A percentile compares a stretch with the other conserved stretches of the same genome.
Evolutionary conservation across 2,113 vertebrate species (phyloP).

Genomic region (Mesoclemmys tuberculata): DNA sequence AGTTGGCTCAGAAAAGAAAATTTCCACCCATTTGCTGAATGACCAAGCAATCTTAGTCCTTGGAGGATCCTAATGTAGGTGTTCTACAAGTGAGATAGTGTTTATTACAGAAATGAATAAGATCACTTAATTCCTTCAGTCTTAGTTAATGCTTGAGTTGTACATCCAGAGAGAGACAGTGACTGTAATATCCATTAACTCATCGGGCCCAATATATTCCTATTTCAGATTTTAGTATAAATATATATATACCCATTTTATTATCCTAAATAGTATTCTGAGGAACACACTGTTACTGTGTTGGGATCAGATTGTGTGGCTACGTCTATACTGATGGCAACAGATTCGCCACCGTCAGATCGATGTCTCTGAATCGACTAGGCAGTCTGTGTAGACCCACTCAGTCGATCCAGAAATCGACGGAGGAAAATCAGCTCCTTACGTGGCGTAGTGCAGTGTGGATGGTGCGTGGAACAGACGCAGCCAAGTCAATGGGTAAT

Average conservation of each 20-base stretch:
- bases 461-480: too few species aligned
- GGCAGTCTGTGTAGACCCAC: too few species aligned
- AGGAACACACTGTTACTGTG: neutral
- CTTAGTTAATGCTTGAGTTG: neutral
- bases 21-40: neutral
- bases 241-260: neutral
- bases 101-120: neutral
- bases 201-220: neutral
- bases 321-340: too few species aligned
- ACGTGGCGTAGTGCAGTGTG: too few species aligned
- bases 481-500: too few species aligned
- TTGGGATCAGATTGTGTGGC: neutral
- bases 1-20: neutral
- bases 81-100: neutral
- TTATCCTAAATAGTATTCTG: neutral
- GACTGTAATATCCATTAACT: neutral
- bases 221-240: neutral
- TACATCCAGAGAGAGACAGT: neutral
- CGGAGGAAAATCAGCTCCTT: too few species aligned
- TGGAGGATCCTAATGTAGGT: neutral
- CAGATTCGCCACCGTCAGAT: too few species aligned
- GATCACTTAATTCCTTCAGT: neutral
- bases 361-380: too few species aligned
- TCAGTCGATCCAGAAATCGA: too few species aligned
- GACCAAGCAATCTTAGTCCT: neutral